Evolutionary conservation across 2,888 invertebrate genomes (phyloP).

Genomic region (Nyleta sp.): DNA sequence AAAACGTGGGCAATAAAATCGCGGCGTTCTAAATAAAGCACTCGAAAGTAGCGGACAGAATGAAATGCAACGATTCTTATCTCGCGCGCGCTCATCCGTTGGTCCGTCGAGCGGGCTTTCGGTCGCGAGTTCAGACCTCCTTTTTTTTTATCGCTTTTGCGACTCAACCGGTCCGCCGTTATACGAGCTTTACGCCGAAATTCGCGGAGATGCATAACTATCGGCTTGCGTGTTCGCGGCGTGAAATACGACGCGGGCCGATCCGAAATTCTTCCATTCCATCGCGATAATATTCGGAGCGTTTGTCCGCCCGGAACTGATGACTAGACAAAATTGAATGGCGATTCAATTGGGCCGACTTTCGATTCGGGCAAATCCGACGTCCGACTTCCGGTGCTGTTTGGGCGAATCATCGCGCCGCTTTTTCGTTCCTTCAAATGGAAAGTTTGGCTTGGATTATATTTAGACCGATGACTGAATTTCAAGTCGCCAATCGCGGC

Average conservation of each 20-base stretch:
- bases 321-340: slow-evolving; percentile 4
- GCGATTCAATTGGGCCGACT: neutral
- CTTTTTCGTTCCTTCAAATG: neutral
- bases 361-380: neutral
- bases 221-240: no score
- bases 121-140: neutral
- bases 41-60: slow-evolving; percentile 52
- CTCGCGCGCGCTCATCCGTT: slow-evolving; percentile 45
- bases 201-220: slow-evolving; percentile 1
- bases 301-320: neutral
- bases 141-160: slow-evolving; percentile 32
- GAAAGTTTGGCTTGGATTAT: neutral
- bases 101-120: slow-evolving; percentile 31
- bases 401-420: neutral
- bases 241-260: slow-evolving; percentile 1
- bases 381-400: neutral
- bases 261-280: slow-evolving; percentile 11
- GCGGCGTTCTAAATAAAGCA: slow-evolving; percentile 60
- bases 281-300: neutral
- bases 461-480: neutral
- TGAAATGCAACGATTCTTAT: slow-evolving; percentile 52
- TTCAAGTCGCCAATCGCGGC: neutral
- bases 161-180: no score
- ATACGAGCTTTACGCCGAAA: no score
- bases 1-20: slow-evolving; percentile 51